Conservation (phyloP, 2,797 vertebrate genomes). For the Oreochromis mossambicus region DNA sequence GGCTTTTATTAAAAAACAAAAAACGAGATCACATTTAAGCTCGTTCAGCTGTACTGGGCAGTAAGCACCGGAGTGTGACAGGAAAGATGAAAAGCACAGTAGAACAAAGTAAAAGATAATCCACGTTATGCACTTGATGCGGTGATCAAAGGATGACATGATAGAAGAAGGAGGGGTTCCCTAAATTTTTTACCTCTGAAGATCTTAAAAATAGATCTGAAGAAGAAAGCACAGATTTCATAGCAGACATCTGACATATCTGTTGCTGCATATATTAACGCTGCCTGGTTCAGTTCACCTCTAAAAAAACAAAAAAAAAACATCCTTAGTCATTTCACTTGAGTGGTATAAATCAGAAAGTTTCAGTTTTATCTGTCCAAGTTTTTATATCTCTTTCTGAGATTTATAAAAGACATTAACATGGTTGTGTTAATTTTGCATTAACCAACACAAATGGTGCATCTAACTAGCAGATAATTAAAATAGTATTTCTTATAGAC, state of each 20-base stretch:
- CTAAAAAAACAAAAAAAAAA: not conserved
- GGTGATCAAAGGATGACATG: constrained; percentile 36
- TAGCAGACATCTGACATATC: not conserved
- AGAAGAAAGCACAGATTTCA: not conserved
- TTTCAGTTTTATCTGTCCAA: not conserved
- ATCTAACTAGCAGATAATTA: not conserved
- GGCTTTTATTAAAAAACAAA: not conserved
- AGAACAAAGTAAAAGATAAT: constrained; percentile 26
- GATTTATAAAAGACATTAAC: not conserved
- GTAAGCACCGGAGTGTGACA: constrained; percentile 10
- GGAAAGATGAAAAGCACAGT: constrained; percentile 40
- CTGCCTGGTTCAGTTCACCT: not conserved
- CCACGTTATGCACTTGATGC: constrained; percentile 25
- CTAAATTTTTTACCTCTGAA: not conserved
- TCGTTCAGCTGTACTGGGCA: not conserved
- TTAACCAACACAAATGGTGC: not conserved
- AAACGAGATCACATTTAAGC: not conserved
- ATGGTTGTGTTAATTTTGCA: not conserved
- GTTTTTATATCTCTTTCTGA: not conserved
- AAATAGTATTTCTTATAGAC: not conserved
- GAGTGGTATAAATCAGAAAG: not conserved
- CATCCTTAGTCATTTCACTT: not conserved
- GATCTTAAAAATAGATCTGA: not conserved
- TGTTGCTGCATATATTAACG: not conserved
- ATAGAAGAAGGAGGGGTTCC: not conserved